Conservation (phyloP, 2,888 invertebrate genomes). For the Lepeophtheirus nordmannii region DNA sequence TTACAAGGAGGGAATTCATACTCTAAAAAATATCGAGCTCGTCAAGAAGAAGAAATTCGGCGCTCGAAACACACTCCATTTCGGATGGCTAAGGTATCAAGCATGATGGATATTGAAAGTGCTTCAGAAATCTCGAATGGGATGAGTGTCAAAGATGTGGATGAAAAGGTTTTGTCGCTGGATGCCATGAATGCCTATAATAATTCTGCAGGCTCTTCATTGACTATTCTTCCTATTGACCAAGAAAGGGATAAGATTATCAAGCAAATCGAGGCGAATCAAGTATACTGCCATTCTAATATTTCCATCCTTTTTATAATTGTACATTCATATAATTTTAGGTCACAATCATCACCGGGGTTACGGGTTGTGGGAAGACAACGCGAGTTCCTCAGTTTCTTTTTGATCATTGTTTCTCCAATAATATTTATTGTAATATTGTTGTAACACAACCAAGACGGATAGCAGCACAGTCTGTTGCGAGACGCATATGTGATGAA, state of each 20-base stretch:
- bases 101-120: neutral
- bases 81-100: neutral
- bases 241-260: neutral
- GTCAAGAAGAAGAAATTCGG: slow-evolving; percentile 29
- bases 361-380: slow-evolving; percentile 75
- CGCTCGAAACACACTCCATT: neutral
- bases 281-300: too few species aligned
- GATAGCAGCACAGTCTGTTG: slow-evolving; percentile 80
- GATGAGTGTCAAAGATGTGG: neutral
- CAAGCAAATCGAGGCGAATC: neutral
- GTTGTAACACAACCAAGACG: slow-evolving; percentile 81
- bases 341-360: slow-evolving; percentile 71
- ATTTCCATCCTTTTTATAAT: too few species aligned
- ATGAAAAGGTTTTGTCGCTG: neutral
- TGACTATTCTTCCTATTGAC: neutral
- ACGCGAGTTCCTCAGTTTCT: slow-evolving; percentile 73
- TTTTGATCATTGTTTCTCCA: slow-evolving; percentile 49
- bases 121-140: neutral
- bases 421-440: slow-evolving; percentile 57
- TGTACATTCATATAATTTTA: slow-evolving; percentile 45
- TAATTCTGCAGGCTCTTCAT: neutral
- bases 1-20: slow-evolving; percentile 17
- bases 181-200: neutral
- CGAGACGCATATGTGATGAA: slow-evolving; percentile 65
- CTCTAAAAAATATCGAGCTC: slow-evolving; percentile 30